Conservation (phyloP, 2,113 vertebrate genomes). For the Burhinus oedicnemus region DNA sequence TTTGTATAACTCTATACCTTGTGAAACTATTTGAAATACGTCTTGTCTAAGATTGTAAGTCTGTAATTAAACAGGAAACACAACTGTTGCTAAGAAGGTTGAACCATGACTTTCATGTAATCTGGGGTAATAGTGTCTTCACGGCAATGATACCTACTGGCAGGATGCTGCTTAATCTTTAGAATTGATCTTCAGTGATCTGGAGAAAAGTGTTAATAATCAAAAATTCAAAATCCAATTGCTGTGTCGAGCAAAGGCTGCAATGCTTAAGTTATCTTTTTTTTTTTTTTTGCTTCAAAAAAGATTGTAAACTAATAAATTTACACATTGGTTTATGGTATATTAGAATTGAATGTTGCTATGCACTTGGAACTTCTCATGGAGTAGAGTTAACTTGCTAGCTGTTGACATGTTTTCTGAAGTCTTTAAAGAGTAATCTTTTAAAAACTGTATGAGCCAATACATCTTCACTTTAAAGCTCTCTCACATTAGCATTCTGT, state of each 20-base stretch:
- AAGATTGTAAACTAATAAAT: not conserved
- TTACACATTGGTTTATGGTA: not conserved
- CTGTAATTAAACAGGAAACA: constrained; percentile 26
- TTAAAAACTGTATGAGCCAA: not conserved
- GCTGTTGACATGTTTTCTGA: not conserved
- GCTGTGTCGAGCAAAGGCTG: not conserved
- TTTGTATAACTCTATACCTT: not conserved
- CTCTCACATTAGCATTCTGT: not conserved
- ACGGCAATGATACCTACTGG: not conserved
- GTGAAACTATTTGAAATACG: not conserved
- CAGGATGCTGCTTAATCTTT: not conserved
- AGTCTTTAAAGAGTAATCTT: not conserved
- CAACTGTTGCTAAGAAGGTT: not conserved
- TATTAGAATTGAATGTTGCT: not conserved
- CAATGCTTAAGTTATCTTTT: not conserved
- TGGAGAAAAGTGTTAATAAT: not conserved
- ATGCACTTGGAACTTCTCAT: not conserved
- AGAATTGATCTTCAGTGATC: not conserved
- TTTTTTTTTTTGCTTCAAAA: not conserved
- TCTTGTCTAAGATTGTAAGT: not conserved
- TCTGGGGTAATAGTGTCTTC: not conserved
- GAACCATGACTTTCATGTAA: not conserved
- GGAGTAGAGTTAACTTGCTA: not conserved
- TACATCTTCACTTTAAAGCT: not conserved
- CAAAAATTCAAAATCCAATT: not conserved